Percentiles rank a stretch among this genome's conserved stretches.
These are phyloP conservation scores for Cheilosia vulpina DNA, from an alignment of 2,888 invertebrate genomes.

Conservation along the genomic window DNA sequence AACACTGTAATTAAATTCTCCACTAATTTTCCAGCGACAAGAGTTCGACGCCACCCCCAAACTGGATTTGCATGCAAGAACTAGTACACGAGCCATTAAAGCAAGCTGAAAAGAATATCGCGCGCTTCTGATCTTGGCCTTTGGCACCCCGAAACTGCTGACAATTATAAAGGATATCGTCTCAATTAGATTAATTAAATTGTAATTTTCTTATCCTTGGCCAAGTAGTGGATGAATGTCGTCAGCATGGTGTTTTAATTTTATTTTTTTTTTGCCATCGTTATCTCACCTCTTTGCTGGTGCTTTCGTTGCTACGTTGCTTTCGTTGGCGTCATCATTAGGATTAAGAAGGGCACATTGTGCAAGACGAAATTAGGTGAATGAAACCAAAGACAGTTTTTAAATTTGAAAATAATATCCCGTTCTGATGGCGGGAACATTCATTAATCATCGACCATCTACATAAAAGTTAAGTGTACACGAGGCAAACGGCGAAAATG, in stretches of 20 bases:
- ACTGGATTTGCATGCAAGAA: conserved; percentile 58
- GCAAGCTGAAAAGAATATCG: conserved; percentile 29
- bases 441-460: conserved; percentile 53
- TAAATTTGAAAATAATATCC: conserved; percentile 15
- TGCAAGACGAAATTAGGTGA: conserved; percentile 34
- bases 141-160: conserved; percentile 46
- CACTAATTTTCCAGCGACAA: conserved; percentile 59
- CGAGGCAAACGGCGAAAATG: conserved; percentile 46
- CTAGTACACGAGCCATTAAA: conserved; percentile 36
- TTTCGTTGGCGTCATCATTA: conserved; percentile 54
- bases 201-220: conserved; percentile 69
- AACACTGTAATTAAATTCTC: conserved; percentile 69
- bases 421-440: conserved; percentile 33
- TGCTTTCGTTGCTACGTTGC: neutral
- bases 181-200: conserved; percentile 75
- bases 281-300: conserved; percentile 4
- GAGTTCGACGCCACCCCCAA: conserved; percentile 16
- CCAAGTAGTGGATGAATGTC: conserved; percentile 51
- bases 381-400: conserved; percentile 29
- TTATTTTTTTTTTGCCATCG: conserved; percentile 6
- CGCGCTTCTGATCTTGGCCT: conserved; percentile 64
- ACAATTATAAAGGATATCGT: conserved; percentile 74
- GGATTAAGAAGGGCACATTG: conserved; percentile 34
- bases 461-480: conserved; percentile 62
- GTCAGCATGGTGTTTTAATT: conserved; percentile 14